Percentiles rank a stretch among this genome's conserved stretches.
Conservation (phyloP, 92 coral and sea anemone species). For the Ricordea florida region DNA sequence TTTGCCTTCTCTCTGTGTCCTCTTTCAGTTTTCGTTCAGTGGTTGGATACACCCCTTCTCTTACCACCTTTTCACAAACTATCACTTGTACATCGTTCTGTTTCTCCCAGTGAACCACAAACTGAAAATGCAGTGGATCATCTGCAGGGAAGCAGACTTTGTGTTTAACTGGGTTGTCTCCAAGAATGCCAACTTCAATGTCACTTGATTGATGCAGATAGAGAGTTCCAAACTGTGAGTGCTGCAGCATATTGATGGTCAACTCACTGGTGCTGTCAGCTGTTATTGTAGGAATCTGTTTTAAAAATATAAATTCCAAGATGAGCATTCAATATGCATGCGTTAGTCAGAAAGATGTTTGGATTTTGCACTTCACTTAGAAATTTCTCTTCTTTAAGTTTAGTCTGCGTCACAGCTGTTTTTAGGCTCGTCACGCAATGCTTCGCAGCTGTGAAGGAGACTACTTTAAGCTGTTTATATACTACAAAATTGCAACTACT, state of each 20-base stretch:
- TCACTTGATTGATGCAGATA: conserved; percentile 80
- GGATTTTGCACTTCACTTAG: background rate
- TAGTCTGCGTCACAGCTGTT: no score
- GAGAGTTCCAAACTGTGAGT: conserved; percentile 79
- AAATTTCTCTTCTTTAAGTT: background rate
- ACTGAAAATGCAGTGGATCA: conserved; percentile 74
- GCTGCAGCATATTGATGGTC: conserved; percentile 54
- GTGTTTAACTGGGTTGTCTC: conserved; percentile 58
- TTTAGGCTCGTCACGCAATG: no score
- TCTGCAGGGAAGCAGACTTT: conserved; percentile 55
- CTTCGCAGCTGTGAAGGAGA: no score
- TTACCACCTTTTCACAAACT: conserved; percentile 77
- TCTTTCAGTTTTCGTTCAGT: conserved; percentile 75
- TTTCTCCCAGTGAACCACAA: conserved; percentile 77
- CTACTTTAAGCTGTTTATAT: no score
- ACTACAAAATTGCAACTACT: no score
- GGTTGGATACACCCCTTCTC: conserved; percentile 85
- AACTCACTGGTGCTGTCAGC: conserved; percentile 80
- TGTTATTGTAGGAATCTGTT: conserved; percentile 82
- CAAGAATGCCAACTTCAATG: conserved; percentile 65
- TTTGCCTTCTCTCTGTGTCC: conserved; percentile 53
- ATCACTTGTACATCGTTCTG: conserved; percentile 59
- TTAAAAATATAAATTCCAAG: no score
- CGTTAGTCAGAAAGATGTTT: background rate
- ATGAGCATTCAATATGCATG: background rate